Percentiles rank a stretch among this genome's conserved stretches.
phyloP scores from a whole-genome alignment of 1,140 invertebrate species.

The Pristionchus pacificus region DNA sequence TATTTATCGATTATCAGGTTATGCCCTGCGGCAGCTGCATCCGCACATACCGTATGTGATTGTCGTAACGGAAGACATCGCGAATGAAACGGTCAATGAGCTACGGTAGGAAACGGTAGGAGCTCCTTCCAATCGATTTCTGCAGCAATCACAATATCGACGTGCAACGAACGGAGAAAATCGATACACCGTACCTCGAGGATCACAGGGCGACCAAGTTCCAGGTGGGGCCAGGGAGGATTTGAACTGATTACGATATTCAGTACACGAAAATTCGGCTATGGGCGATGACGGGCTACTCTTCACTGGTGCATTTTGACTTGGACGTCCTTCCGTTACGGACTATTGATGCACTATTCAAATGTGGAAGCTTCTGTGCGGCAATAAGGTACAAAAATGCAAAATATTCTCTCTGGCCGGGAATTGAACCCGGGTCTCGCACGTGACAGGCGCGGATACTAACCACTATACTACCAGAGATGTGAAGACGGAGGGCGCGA shows the following conservation, averaged over 20 bases:
- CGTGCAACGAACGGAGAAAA: background rate
- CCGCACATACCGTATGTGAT: background rate
- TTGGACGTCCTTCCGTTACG: background rate
- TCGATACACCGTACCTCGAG: background rate
- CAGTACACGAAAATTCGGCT: background rate
- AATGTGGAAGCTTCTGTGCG: background rate
- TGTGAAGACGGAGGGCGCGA: background rate
- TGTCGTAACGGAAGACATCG: background rate
- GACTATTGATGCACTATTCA: background rate
- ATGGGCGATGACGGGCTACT: background rate
- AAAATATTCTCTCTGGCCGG: conserved; percentile 39
- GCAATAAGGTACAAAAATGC: background rate
- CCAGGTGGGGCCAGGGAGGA: background rate
- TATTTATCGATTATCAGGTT: background rate
- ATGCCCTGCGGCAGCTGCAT: background rate
- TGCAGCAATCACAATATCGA: background rate
- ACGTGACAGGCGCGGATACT: conserved; percentile 49
- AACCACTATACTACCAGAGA: conserved; percentile 43
- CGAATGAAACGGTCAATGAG: background rate
- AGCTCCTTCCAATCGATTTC: too few species aligned
- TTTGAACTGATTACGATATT: background rate
- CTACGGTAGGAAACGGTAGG: background rate
- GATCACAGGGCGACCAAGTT: background rate
- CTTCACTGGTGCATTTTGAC: background rate
- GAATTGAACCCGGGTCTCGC: conserved; percentile 51